Percentiles rank a stretch among this genome's conserved stretches.
Evolutionary conservation across 2,113 vertebrate species (phyloP).

Genomic region (Dasypus novemcinctus): DNA sequence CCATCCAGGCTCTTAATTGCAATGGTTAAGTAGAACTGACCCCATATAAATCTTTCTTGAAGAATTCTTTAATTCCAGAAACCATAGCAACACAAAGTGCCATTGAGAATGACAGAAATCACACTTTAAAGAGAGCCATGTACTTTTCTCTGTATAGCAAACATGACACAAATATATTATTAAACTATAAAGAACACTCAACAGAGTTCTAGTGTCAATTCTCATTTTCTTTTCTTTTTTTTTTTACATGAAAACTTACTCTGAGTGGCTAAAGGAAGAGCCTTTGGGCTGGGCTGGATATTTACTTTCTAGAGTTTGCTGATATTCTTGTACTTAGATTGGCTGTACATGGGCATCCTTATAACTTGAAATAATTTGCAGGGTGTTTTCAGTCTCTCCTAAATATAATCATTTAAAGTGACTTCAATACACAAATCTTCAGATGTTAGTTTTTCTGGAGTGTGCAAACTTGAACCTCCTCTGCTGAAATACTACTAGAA

Average conservation of each 20-base stretch:
- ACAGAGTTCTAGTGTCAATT: neutral
- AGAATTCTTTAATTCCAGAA: neutral
- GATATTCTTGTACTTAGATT: neutral
- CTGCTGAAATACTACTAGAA: neutral
- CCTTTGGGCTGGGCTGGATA: neutral
- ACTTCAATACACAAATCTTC: neutral
- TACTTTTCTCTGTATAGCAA: neutral
- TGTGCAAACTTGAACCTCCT: neutral
- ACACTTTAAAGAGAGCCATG: neutral
- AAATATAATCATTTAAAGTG: constrained; percentile 1
- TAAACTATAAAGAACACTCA: neutral
- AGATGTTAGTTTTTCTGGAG: neutral
- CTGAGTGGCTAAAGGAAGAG: neutral
- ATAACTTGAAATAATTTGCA: constrained; percentile 15
- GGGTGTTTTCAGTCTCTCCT: constrained; percentile 16
- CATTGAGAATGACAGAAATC: neutral
- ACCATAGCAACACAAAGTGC: neutral
- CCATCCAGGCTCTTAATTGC: neutral
- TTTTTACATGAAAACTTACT: neutral
- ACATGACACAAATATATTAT: neutral
- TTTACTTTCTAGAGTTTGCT: neutral
- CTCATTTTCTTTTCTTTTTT: neutral
- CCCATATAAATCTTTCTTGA: neutral
- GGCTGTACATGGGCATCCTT: neutral
- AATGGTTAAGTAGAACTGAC: neutral